Conservation (phyloP, 1,140 invertebrate genomes). For the Fopius arisanus region DNA sequence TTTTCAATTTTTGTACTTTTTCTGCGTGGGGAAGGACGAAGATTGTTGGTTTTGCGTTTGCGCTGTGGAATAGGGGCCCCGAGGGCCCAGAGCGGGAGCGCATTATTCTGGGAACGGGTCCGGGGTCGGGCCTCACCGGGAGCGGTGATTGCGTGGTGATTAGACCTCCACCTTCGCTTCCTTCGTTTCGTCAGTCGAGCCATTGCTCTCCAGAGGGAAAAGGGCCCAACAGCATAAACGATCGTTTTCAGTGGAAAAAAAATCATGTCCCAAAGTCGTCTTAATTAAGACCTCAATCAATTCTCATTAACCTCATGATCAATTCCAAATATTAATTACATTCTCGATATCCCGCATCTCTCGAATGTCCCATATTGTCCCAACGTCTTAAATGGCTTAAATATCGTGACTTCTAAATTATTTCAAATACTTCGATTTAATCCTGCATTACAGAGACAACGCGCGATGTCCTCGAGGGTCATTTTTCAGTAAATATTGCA, state of each 20-base stretch:
- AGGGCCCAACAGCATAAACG: not conserved
- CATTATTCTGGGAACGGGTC: constrained; percentile 53
- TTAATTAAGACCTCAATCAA: no score
- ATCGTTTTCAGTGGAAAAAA: not conserved
- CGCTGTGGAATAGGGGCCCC: constrained; percentile 37
- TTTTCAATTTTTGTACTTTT: constrained; percentile 31
- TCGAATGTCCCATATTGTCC: no score
- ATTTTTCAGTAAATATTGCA: not conserved
- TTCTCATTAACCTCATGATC: no score
- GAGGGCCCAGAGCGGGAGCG: constrained; percentile 40
- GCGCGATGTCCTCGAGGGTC: not conserved
- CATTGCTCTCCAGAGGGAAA: not conserved
- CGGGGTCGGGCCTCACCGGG: constrained; percentile 50
- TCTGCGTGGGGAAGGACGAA: constrained; percentile 45
- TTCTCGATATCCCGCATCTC: no score
- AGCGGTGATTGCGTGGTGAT: constrained; percentile 61
- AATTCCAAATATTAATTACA: no score
- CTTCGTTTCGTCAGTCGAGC: constrained; percentile 3
- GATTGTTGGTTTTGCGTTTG: constrained; percentile 60
- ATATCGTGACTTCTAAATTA: no score
- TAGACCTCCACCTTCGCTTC: constrained; percentile 56
- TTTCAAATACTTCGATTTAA: no score
- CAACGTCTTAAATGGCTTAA: no score
- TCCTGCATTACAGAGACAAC: no score
- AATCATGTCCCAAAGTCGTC: no score